These are phyloP conservation scores for Lepus timidus DNA, from an alignment of 2,113 vertebrate genomes.

Conservation along the genomic window DNA sequence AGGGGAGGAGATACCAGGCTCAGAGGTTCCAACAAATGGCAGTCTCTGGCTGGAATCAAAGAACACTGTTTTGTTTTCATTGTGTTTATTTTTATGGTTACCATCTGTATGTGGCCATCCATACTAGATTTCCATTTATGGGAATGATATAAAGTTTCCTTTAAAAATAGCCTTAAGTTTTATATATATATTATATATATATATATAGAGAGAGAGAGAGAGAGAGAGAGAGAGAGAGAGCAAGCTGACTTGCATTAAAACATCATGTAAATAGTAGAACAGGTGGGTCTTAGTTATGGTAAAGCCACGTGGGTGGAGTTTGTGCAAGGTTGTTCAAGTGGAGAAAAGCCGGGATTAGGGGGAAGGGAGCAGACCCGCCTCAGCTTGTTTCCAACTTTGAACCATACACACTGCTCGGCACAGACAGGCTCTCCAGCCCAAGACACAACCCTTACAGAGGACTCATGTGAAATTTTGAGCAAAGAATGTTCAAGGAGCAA, in stretches of 20 bases:
- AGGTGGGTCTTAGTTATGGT: constrained; percentile 60
- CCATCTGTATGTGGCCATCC: constrained; percentile 49
- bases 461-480: neutral
- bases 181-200: too few relatives aligned
- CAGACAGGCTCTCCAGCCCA: constrained; percentile 21
- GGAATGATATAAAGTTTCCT: constrained; percentile 60
- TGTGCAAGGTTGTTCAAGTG: constrained; percentile 29
- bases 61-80: constrained; percentile 49
- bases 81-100: constrained; percentile 70
- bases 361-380: constrained; percentile 57
- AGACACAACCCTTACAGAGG: neutral
- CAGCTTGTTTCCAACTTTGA: constrained; percentile 58
- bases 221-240: constrained; percentile 9
- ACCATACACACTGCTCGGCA: neutral
- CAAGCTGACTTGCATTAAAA: constrained; percentile 58
- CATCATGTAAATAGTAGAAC: constrained; percentile 57
- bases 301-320: constrained; percentile 59
- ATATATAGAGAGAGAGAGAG: neutral
- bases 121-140: constrained; percentile 67
- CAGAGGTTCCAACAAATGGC: constrained; percentile 1
- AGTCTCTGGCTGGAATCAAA: neutral
- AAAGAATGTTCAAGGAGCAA: neutral
- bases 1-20: neutral
- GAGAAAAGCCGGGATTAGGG: constrained; percentile 57
- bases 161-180: constrained; percentile 57